A percentile compares a stretch with the other conserved stretches of the same genome.
Evolutionary conservation across 2,113 vertebrate species (phyloP).

Genomic region (Zosterops pallidus): DNA sequence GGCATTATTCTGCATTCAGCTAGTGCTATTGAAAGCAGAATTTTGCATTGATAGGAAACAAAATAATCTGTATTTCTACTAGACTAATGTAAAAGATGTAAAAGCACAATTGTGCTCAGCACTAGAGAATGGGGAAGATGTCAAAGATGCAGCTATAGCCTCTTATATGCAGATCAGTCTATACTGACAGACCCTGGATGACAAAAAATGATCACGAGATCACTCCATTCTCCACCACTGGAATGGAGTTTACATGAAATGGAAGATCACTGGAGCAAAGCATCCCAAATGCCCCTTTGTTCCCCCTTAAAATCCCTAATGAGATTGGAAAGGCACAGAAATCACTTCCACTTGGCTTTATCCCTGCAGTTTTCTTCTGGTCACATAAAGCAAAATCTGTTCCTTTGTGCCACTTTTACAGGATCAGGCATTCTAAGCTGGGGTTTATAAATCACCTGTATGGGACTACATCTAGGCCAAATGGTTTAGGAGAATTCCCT

Average conservation of each 20-base stretch:
- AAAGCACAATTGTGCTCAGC: neutral
- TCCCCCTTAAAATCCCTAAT: neutral
- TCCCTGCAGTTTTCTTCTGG: neutral
- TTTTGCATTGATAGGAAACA: neutral
- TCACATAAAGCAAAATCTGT: neutral
- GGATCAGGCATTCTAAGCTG: neutral
- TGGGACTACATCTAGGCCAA: neutral
- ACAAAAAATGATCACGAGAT: neutral
- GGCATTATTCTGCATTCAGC: neutral
- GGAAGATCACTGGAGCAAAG: neutral
- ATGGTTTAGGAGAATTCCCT: neutral
- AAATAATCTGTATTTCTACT: neutral
- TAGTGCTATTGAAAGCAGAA: neutral
- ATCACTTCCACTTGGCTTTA: neutral
- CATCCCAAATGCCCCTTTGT: neutral
- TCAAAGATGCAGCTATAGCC: neutral
- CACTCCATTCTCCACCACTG: neutral
- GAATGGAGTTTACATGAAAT: neutral
- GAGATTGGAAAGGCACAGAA: neutral
- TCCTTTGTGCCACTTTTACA: neutral
- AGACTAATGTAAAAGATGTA: neutral
- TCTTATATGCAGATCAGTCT: neutral
- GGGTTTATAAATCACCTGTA: neutral
- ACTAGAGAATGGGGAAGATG: neutral
- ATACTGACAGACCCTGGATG: neutral